A percentile compares a stretch with the other conserved stretches of the same genome.
Evolutionary conservation across 2,797 vertebrate genomes (phyloP).

Genomic region (Pitangus sulphuratus): DNA sequence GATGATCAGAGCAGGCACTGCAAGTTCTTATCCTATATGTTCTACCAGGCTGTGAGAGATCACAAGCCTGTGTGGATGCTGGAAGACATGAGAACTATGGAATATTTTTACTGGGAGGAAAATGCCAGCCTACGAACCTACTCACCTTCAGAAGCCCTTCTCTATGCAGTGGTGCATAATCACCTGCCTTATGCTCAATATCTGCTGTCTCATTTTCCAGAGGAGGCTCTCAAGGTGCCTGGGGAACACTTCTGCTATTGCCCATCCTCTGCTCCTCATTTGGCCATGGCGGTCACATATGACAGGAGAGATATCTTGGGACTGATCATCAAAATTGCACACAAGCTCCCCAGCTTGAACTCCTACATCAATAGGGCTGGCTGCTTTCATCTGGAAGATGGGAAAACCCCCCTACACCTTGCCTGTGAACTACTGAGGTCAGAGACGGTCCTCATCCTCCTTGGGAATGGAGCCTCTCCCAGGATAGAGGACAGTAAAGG

Average conservation of each 20-base stretch:
- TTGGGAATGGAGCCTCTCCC: constrained; percentile 85
- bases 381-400: constrained; percentile 81
- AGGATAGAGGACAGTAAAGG: constrained; percentile 81
- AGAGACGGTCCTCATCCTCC: constrained; percentile 82
- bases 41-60: constrained; percentile 88
- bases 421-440: constrained; percentile 86
- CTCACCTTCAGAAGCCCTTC: constrained; percentile 87
- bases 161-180: constrained; percentile 90
- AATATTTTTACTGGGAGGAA: constrained; percentile 85
- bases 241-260: constrained; percentile 86
- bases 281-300: constrained; percentile 86
- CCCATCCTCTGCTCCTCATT: constrained; percentile 82
- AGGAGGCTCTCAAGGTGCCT: constrained; percentile 84
- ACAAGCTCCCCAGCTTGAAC: constrained; percentile 74
- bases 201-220: constrained; percentile 81
- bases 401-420: constrained; percentile 85
- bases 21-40: constrained; percentile 83
- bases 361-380: constrained; percentile 78
- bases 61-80: constrained; percentile 88
- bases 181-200: constrained; percentile 86
- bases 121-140: constrained; percentile 79
- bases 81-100: constrained; percentile 90
- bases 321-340: constrained; percentile 84
- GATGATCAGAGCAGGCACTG: constrained; percentile 76
- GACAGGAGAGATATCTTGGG: constrained; percentile 84